Percentiles rank a stretch among this genome's conserved stretches.
Conservation (phyloP, 2,797 vertebrate species). For the Eleutherodactylus coqui region DNA sequence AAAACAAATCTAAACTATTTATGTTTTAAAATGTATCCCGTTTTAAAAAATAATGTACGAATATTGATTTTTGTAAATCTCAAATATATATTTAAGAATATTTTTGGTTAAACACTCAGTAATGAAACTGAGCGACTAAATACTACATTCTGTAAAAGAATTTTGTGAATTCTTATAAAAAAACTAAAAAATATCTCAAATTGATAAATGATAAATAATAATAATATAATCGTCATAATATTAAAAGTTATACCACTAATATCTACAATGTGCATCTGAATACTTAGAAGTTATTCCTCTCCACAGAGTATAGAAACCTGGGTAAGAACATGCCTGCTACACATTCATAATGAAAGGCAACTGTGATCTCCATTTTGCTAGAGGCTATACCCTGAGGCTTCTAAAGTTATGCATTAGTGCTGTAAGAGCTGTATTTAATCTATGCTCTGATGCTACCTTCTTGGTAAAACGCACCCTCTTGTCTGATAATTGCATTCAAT, state of each 20-base stretch:
- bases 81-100: too few species aligned
- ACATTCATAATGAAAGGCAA: not conserved
- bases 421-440: not conserved
- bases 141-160: too few species aligned
- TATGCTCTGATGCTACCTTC: not conserved
- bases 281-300: not conserved
- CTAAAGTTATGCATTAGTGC: not conserved
- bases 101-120: too few species aligned
- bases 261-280: not conserved
- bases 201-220: not conserved
- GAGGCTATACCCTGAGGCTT: not conserved
- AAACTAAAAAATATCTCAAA: not conserved
- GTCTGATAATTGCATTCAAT: not conserved
- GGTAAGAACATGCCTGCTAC: not conserved
- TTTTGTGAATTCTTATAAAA: too few species aligned
- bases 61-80: too few species aligned
- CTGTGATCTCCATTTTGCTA: slow-evolving; percentile 2
- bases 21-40: too few species aligned
- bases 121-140: too few species aligned
- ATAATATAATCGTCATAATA: not conserved
- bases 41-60: too few species aligned
- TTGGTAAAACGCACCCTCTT: not conserved
- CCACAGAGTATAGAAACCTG: not conserved
- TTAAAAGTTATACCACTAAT: not conserved
- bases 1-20: too few species aligned